Conservation (phyloP, 2,797 vertebrate species). For the Neosilurus mollespiculum region DNA sequence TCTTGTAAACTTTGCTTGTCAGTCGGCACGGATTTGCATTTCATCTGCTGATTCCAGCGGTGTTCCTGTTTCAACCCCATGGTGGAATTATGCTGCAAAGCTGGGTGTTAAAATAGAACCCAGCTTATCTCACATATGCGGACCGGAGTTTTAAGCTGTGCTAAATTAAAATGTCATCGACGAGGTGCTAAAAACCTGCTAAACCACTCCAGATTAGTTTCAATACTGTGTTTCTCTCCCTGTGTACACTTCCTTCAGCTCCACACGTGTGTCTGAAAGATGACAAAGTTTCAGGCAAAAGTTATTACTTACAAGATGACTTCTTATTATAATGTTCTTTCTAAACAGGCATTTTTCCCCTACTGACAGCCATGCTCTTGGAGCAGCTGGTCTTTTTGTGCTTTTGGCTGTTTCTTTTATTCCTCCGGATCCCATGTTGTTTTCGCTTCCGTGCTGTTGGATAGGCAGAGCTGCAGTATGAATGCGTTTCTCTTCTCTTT, state of each 20-base stretch:
- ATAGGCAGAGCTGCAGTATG: constrained; percentile 62
- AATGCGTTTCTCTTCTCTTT: constrained; percentile 59
- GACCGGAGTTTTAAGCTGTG: constrained; percentile 48
- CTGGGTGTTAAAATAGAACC: constrained; percentile 31
- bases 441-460: constrained; percentile 67
- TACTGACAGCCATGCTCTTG: constrained; percentile 62
- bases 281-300: constrained; percentile 52
- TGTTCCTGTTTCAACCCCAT: constrained; percentile 33
- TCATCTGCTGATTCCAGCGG: constrained; percentile 31
- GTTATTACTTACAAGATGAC: constrained; percentile 55
- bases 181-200: constrained; percentile 50
- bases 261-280: constrained; percentile 33
- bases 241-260: constrained; percentile 45
- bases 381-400: constrained; percentile 77
- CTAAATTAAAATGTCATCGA: constrained; percentile 62
- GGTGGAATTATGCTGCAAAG: constrained; percentile 37
- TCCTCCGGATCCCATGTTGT: constrained; percentile 75
- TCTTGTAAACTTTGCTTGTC: constrained; percentile 45
- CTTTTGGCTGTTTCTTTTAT: constrained; percentile 60
- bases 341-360: constrained; percentile 55
- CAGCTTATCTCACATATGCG: constrained; percentile 40
- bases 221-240: constrained; percentile 45
- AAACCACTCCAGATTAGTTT: constrained; percentile 57
- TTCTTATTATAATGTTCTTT: constrained; percentile 58
- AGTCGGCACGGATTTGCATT: constrained; percentile 45